Evolutionary conservation across 2,797 vertebrate species (phyloP).

Genomic region (Pitangus sulphuratus): DNA sequence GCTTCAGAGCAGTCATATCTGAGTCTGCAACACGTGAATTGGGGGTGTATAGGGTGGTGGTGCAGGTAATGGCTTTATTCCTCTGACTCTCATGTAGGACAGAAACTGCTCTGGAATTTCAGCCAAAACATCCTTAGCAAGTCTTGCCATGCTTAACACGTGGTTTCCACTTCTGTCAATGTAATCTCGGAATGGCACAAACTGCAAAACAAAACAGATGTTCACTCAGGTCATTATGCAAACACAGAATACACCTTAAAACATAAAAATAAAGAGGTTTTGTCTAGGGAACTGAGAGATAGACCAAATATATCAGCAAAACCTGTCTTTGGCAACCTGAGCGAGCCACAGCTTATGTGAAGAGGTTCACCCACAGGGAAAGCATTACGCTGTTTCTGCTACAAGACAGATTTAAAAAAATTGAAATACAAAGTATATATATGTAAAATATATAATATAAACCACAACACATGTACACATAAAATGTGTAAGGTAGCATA

Average conservation of each 20-base stretch:
- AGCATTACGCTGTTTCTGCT: no score
- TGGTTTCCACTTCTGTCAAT: slow-evolving; percentile 95
- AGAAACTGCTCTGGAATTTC: slow-evolving; percentile 98
- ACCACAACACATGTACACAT: no score
- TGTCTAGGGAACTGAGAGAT: neutral
- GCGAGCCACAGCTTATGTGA: no score
- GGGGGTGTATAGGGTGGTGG: slow-evolving; percentile 94
- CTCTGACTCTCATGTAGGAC: slow-evolving; percentile 95
- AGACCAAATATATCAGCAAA: no score
- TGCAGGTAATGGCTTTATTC: slow-evolving; percentile 93
- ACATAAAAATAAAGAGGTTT: neutral
- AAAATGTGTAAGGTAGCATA: no score
- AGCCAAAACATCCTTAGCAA: slow-evolving; percentile 95
- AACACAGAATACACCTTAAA: neutral
- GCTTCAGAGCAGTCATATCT: slow-evolving; percentile 84
- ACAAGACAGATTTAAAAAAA: no score
- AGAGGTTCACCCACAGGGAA: no score
- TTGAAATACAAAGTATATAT: no score
- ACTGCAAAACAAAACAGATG: slow-evolving; percentile 72
- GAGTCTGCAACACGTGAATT: slow-evolving; percentile 87
- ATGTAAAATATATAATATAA: no score
- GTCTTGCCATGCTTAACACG: slow-evolving; percentile 93
- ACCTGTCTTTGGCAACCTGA: no score
- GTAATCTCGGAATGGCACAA: slow-evolving; percentile 96
- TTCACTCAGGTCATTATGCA: neutral